These are phyloP conservation scores for Neopelma chrysocephalum DNA, from an alignment of 2,797 vertebrate genomes.

Conservation along the genomic window DNA sequence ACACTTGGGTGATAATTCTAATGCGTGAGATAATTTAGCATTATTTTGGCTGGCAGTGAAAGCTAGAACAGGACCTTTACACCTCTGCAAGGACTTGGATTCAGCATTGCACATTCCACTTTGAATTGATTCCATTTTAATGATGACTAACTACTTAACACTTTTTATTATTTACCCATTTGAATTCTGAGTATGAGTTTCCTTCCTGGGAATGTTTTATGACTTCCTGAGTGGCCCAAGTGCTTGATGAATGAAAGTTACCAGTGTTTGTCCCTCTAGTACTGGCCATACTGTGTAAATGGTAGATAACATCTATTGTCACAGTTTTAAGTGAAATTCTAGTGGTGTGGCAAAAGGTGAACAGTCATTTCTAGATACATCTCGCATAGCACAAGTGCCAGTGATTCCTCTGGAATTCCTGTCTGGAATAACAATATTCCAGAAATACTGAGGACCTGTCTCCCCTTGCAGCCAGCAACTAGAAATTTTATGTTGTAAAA, in stretches of 20 bases:
- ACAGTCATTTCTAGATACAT: neutral
- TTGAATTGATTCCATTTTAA: accelerated
- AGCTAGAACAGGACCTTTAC: neutral
- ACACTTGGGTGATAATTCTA: neutral
- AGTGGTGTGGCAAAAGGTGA: neutral
- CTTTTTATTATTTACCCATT: neutral
- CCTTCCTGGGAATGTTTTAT: neutral
- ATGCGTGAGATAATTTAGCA: neutral
- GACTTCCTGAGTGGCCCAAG: neutral
- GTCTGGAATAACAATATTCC: neutral
- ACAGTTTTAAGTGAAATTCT: neutral
- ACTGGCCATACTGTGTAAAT: neutral
- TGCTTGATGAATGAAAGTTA: neutral
- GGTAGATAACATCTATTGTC: neutral
- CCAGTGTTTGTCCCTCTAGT: neutral
- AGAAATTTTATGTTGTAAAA: neutral
- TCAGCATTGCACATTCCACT: neutral
- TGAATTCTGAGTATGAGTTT: neutral
- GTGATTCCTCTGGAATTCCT: neutral
- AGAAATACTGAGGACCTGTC: neutral
- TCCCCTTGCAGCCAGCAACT: neutral
- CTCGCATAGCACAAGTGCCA: neutral
- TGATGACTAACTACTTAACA: neutral
- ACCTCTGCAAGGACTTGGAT: neutral
- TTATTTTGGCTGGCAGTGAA: neutral